Evolutionary conservation across 2,888 invertebrate genomes (phyloP), one percentile per base, ranked within the genome.

Genomic region (Tridacna crocea): DNA sequence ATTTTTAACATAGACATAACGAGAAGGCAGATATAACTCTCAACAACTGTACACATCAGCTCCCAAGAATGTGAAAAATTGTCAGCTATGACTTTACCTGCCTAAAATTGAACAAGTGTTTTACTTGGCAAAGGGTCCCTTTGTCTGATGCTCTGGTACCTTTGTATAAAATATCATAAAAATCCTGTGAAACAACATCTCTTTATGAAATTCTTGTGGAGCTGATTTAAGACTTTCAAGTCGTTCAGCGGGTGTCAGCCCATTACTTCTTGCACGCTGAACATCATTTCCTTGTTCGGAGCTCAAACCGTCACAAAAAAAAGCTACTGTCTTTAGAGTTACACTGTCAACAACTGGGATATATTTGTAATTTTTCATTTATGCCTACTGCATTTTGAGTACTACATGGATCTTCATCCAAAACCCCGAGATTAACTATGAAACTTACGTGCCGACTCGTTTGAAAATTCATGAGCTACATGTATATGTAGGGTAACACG

Each of bases 171-270:
- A 47, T 75, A 26, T 81, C 79, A 75, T 46, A 86, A 24, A 77
- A 78, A 47, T 86, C 83, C 66, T 85, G 79, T 24, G 81, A 61
- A 3, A 84, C 19, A 86, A n/a, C 81, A 82, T 83, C 66, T 83
- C 82, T 58, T 86, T 83, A 72, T 83, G 83, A 68, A 86, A 86
- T 70, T 83, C 83, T 68, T 86, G 86, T 15, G 73, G 66, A 26
- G 79, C 74, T 22, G 86, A 81, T 72, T 85, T 65, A 13, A 82
- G 24, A 11, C 79, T 79, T 51, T 83, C 86, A 0, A 83, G 63
- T 47, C 83, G 46, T n/a, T 81, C 85, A 55, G 60, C 60, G 13
- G 70, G 63, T n/a, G 72, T 66, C 10, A 83, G 48, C 17, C 81
- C 79, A 72, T 79, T 81, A 47, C 58, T 24, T 17, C 61, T 12